phyloP scores from a whole-genome alignment of 2,888 invertebrate genomes.

The Minunthozetes semirufus region DNA sequence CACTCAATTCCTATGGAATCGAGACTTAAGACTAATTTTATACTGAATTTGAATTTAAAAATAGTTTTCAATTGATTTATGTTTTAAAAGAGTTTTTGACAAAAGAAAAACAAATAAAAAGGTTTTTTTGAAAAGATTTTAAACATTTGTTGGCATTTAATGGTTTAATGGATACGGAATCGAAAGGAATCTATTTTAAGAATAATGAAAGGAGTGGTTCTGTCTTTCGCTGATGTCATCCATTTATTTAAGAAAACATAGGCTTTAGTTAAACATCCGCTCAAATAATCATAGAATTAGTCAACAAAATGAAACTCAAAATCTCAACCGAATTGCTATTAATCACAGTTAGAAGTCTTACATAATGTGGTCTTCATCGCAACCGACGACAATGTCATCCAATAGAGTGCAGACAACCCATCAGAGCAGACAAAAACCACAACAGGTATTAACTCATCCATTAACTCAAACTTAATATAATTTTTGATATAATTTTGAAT shows the following conservation, averaged over 20 bases:
- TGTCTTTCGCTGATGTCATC: conserved; percentile 7
- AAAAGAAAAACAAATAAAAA: too few relatives aligned
- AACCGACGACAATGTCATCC: neutral
- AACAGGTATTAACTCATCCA: neutral
- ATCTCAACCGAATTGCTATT: neutral
- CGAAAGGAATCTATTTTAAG: conserved; percentile 4
- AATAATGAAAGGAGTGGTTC: conserved; percentile 15
- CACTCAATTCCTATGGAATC: too few relatives aligned
- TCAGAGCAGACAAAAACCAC: conserved; percentile 9
- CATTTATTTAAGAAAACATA: neutral
- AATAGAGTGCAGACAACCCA: neutral
- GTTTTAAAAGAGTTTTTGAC: too few relatives aligned
- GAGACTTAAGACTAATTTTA: too few relatives aligned
- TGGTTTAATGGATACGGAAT: neutral
- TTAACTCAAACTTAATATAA: neutral
- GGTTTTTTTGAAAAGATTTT: too few relatives aligned
- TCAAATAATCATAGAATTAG: neutral
- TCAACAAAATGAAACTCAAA: neutral
- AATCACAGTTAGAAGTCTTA: neutral
- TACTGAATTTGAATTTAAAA: too few relatives aligned
- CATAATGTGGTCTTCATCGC: conserved; percentile 8
- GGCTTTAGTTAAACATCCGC: neutral
- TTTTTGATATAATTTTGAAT: neutral
- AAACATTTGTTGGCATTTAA: neutral
- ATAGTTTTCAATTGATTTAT: too few relatives aligned